Base-by-base conservation (phyloP, 2,113 vertebrate species). In the Sialia sialis region DNA sequence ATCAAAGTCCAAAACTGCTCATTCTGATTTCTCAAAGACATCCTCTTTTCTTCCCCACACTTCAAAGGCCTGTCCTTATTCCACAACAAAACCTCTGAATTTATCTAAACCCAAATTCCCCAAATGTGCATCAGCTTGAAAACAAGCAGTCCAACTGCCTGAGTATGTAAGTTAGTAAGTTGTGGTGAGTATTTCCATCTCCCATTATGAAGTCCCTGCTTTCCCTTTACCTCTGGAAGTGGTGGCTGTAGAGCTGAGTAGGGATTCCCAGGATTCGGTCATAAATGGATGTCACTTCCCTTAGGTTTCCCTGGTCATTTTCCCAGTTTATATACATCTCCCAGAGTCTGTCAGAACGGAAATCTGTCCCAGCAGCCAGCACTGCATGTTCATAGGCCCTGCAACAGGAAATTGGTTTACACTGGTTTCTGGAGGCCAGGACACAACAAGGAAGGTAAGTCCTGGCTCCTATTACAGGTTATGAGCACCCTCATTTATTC, bases 321-420 rank as follows among this genome's bases (percentile, higher is more conserved):
- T 99, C 99, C 99, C 99, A 99, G 95, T 95, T 98, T 96, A 99
- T 98, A 90, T 98, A 99, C 94, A 99, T 98, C 96, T 99, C 99
- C 99, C 99, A 99, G 10, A 99, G 98, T 78, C 99, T 99, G 95
- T 99, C 99, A 12, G 99, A 99, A 91, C 99, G 99, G 95, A 99
- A 99, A 96, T 99, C 99, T 90, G 99, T 99, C 82, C 99, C 99
- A 63, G 99, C 99, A 70, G 99, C 99, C 83, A 99, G 97, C 55
- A 99, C 99, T 18, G 99, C 98, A 5, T 99, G 99, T 63, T 99
- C 99, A 76, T 99, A 99, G 36, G 98, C 98, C 94, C 99, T 99
- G 96, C 66, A 95, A 97, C 88, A 94, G 29, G 58, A 94, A 97
- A 92, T 56, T 2, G 75, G 62, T 38, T 23, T 56, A 87, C 74